phyloP scores from a whole-genome alignment of 2,113 vertebrate species.

The Litocranius walleri region DNA sequence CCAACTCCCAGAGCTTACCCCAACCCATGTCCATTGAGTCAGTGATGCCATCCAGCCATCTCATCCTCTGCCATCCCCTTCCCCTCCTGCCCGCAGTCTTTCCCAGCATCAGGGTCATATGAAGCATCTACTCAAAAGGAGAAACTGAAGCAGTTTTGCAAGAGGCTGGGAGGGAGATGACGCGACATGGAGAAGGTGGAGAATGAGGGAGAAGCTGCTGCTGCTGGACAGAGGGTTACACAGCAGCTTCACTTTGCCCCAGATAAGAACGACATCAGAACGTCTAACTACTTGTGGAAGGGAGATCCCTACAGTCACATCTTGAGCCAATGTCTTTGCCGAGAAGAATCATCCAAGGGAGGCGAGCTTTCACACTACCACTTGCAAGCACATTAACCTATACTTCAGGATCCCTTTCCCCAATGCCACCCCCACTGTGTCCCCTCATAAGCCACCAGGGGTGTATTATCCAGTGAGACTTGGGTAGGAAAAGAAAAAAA shows the following conservation, averaged over 20 bases:
- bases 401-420: background rate
- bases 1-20: background rate
- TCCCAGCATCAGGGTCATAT: background rate
- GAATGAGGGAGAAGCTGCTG: background rate
- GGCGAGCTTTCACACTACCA: background rate
- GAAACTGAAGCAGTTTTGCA: too few species aligned
- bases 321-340: background rate
- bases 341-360: background rate
- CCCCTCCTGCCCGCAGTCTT: background rate
- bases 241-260: background rate
- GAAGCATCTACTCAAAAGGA: background rate
- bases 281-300: background rate
- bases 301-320: conserved; percentile 31
- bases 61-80: background rate
- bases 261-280: background rate
- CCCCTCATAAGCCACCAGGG: background rate
- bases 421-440: fast-evolving
- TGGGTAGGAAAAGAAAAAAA: background rate
- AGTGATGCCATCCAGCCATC: background rate
- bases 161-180: background rate
- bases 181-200: fast-evolving
- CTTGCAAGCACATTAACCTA: background rate
- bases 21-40: background rate
- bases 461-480: background rate
- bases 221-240: background rate